Conservation (phyloP, 2,113 vertebrate genomes). For the Nymphicus hollandicus region DNA sequence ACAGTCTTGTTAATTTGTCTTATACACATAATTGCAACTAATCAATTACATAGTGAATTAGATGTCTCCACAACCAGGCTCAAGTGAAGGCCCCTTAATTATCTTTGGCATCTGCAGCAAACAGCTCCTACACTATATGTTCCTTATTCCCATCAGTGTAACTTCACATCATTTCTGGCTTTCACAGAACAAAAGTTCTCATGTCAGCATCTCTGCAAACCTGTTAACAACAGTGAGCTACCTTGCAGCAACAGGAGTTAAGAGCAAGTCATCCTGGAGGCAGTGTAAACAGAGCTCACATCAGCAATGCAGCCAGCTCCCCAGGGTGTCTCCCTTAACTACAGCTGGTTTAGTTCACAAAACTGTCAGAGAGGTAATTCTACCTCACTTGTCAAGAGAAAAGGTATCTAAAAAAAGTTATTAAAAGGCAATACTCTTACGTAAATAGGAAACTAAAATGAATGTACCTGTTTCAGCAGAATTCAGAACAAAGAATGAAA, state of each 20-base stretch:
- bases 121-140: rapidly evolving
- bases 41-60: neutral
- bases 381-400: neutral
- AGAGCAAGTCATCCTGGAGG: neutral
- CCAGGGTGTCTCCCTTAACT: neutral
- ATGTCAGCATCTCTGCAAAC: neutral
- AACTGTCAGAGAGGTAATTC: neutral
- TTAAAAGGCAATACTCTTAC: neutral
- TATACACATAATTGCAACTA: neutral
- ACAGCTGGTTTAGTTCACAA: neutral
- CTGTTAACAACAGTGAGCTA: neutral
- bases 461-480: neutral
- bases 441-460: neutral
- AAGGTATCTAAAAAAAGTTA: neutral
- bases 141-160: neutral
- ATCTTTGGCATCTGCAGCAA: neutral
- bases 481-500: neutral
- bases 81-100: neutral
- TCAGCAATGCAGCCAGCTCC: neutral
- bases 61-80: neutral
- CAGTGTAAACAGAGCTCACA: neutral
- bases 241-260: neutral
- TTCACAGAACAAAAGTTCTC: neutral
- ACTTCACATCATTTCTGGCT: neutral
- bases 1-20: neutral